Evolutionary conservation across 2,888 invertebrate species (phyloP).

Genomic region (Rhorus exstirpatorius): DNA sequence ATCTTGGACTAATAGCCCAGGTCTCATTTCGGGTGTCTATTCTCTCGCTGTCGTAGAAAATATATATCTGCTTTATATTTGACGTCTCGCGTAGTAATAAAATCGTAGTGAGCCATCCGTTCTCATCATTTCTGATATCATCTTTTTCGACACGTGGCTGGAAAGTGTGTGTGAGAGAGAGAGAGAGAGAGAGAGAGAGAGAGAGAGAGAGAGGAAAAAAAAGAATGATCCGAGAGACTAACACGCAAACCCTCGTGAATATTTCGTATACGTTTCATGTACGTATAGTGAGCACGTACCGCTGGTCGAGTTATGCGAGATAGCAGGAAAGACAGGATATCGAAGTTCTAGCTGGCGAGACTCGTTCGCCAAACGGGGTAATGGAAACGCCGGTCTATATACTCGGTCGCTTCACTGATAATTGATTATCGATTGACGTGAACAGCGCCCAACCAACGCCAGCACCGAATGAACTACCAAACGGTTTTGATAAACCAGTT

Average conservation of each 20-base stretch:
- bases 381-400: constrained; percentile 70
- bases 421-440: constrained; percentile 78
- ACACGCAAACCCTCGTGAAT: constrained; percentile 48
- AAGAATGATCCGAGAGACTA: constrained; percentile 20
- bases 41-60: neutral
- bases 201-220: neutral
- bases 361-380: constrained; percentile 69
- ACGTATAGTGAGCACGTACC: constrained; percentile 13
- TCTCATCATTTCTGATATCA: constrained; percentile 50
- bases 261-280: constrained; percentile 7
- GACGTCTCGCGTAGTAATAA: constrained; percentile 38
- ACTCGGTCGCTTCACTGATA: constrained; percentile 73
- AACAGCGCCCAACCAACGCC: constrained; percentile 57
- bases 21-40: neutral
- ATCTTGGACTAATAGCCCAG: no score
- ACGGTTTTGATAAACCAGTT: constrained; percentile 57
- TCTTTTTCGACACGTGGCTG: constrained; percentile 47
- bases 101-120: constrained; percentile 45
- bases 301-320: constrained; percentile 57
- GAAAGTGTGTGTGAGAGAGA: neutral
- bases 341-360: constrained; percentile 55
- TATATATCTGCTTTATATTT: constrained; percentile 46
- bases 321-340: constrained; percentile 53
- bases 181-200: constrained; percentile 4
- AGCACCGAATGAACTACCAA: constrained; percentile 55